Base-by-base conservation (phyloP, 2,113 vertebrate genomes). In the Bubo bubo region DNA sequence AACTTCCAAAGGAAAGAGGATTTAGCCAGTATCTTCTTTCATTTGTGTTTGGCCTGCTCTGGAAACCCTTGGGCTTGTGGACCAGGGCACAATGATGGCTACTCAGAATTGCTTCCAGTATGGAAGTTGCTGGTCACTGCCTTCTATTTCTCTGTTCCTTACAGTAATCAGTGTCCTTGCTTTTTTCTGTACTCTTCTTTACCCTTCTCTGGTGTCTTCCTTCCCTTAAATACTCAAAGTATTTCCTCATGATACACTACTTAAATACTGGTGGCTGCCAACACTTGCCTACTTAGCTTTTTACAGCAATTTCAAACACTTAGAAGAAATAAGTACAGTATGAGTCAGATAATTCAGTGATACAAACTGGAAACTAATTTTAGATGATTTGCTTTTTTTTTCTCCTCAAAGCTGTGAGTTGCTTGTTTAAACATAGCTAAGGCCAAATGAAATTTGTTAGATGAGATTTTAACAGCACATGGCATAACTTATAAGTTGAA, bases 101-200 rank as follows among this genome's bases (percentile, higher is more conserved):
- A 10, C 28, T 49, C 27, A 71, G 41, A 26, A 56, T 37, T 43
- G 19, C 12, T 89, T 66, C 81, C 49, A 37, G 56, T 45, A n/a
- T 4, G 3, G 34, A 83, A 91, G 15, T n/a, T 47, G 43, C 19
- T 37, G 22, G 26, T 47, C 35, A 20, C 13, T 59, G 26, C 12
- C 55, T 75, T 87, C 23, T 18, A 23, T 85, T 18, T 68, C 23
- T 49, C 13, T 56, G 21, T 53, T 90, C 41, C 6, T 53, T 14
- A 87, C 9, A 79, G 34, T 22, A 7, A 72, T 32, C 34, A 74
- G 64, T 0, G 0, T 4, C 39, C 55, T 68, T 76, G 9, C 2
- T 43, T 39, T 93, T 64, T 43, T 22, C 27, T 22, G 20, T 77
- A 60, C 28, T 52, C 26, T n/a, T 30, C 70, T 63, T 86, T 20